phyloP scores from a whole-genome alignment of 2,113 vertebrate genomes.

The Python bivittatus region DNA sequence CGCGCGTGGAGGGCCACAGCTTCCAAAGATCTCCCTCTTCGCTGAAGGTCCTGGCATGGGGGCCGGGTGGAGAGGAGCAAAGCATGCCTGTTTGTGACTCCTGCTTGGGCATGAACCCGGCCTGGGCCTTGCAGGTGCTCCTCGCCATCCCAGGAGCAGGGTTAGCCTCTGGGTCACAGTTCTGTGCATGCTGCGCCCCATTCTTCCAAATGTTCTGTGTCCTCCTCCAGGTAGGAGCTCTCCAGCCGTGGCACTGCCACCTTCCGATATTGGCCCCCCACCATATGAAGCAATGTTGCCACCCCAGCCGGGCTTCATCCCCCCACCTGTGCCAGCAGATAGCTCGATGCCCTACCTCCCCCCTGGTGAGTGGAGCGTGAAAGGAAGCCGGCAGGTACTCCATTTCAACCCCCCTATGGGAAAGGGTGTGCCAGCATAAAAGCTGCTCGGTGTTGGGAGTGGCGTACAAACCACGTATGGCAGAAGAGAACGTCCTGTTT shows the following conservation, averaged over 20 bases:
- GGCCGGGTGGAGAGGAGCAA: background rate
- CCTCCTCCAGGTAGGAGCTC: slow-evolving; percentile 66
- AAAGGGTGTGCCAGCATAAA: background rate
- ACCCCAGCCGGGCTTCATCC: slow-evolving; percentile 81
- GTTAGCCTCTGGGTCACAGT: background rate
- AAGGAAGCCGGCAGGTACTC: background rate
- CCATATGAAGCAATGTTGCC: slow-evolving; percentile 82
- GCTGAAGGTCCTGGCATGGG: background rate
- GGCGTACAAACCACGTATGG: background rate
- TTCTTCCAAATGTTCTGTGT: background rate
- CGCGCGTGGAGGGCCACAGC: too few relatives aligned
- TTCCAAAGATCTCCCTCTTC: background rate
- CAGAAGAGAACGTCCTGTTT: background rate
- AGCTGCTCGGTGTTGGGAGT: background rate
- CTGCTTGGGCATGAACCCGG: too few relatives aligned
- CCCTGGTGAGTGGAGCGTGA: slow-evolving; percentile 71
- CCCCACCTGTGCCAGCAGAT: slow-evolving; percentile 86
- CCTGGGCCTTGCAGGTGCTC: background rate
- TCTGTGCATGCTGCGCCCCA: background rate
- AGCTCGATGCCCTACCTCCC: slow-evolving; percentile 75
- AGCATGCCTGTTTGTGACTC: background rate
- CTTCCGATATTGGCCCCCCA: slow-evolving; percentile 90
- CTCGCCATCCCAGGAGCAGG: background rate
- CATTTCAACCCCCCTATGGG: background rate
- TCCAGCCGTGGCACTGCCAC: slow-evolving; percentile 78